Conservation (phyloP, 2,797 vertebrate species). For the Staurois parvus region DNA sequence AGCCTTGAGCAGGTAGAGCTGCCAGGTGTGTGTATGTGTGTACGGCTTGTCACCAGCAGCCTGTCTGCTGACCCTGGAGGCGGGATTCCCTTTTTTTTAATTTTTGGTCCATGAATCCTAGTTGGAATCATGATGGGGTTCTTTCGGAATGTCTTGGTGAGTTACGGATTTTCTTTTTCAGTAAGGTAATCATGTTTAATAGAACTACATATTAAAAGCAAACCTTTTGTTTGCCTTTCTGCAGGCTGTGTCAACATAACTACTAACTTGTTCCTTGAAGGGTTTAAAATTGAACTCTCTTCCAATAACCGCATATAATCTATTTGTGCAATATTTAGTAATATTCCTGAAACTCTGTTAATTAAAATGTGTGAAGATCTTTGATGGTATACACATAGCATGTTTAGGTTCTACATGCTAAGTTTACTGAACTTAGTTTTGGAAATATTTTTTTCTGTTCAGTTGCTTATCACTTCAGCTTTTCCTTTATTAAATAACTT, state of each 20-base stretch:
- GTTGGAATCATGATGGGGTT: conserved; percentile 67
- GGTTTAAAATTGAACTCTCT: background rate
- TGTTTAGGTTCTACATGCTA: too few relatives aligned
- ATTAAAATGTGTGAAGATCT: background rate
- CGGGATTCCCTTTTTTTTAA: conserved; percentile 41
- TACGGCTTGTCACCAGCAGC: conserved; percentile 14
- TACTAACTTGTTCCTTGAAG: conserved; percentile 36
- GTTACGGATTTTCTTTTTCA: conserved; percentile 49
- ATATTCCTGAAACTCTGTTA: background rate
- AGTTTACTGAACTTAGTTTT: too few relatives aligned
- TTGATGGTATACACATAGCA: too few relatives aligned
- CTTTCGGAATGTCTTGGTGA: conserved; percentile 71
- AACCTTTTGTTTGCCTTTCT: conserved; percentile 39
- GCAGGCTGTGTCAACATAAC: conserved; percentile 46
- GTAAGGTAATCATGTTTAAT: background rate
- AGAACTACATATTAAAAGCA: background rate
- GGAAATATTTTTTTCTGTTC: too few relatives aligned
- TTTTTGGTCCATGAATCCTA: background rate
- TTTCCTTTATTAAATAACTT: too few relatives aligned
- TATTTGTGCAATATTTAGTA: background rate
- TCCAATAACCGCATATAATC: background rate
- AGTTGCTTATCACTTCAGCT: too few relatives aligned
- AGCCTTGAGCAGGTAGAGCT: conserved; percentile 38
- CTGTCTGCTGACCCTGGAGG: conserved; percentile 30
- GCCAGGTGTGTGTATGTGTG: conserved; percentile 47